phyloP scores from a whole-genome alignment of 2,888 invertebrate species.

The Troides aeacus region DNA sequence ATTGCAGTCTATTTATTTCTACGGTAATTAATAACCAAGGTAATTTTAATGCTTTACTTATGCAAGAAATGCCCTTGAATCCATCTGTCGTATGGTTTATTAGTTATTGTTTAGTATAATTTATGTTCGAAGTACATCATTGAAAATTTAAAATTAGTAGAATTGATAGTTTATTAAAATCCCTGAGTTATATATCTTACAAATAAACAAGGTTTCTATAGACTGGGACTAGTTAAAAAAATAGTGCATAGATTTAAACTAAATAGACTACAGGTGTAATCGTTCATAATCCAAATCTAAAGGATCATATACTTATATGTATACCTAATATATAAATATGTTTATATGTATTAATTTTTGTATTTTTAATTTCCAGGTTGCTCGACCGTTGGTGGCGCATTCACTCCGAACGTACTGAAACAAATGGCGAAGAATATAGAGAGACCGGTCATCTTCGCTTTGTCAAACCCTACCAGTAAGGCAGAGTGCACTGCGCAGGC shows the following conservation, averaged over 20 bases:
- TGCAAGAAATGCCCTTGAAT: slow-evolving; percentile 18
- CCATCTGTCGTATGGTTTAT: slow-evolving; percentile 7
- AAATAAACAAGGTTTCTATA: too few relatives aligned
- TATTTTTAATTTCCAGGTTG: slow-evolving; percentile 81
- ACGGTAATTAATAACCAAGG: slow-evolving; percentile 19
- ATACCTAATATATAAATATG: too few relatives aligned
- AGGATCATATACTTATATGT: neutral
- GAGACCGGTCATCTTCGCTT: slow-evolving; percentile 95
- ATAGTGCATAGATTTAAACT: neutral
- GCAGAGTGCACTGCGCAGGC: slow-evolving; percentile 99
- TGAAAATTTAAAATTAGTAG: neutral
- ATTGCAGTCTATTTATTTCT: slow-evolving; percentile 1
- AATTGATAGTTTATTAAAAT: neutral
- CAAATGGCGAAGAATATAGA: slow-evolving; percentile 93
- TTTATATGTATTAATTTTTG: too few relatives aligned
- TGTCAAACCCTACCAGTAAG: slow-evolving; percentile 98
- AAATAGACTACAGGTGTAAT: neutral
- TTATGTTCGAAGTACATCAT: neutral
- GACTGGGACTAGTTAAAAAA: too few relatives aligned
- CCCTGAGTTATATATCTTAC: too few relatives aligned
- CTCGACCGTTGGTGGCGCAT: slow-evolving; percentile 94
- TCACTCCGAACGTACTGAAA: slow-evolving; percentile 91
- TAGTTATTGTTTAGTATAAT: slow-evolving; percentile 6
- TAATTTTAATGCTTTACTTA: slow-evolving; percentile 18
- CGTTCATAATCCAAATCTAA: neutral